phyloP scores from a whole-genome alignment of 2,797 vertebrate species.

The Cuniculus paca region DNA sequence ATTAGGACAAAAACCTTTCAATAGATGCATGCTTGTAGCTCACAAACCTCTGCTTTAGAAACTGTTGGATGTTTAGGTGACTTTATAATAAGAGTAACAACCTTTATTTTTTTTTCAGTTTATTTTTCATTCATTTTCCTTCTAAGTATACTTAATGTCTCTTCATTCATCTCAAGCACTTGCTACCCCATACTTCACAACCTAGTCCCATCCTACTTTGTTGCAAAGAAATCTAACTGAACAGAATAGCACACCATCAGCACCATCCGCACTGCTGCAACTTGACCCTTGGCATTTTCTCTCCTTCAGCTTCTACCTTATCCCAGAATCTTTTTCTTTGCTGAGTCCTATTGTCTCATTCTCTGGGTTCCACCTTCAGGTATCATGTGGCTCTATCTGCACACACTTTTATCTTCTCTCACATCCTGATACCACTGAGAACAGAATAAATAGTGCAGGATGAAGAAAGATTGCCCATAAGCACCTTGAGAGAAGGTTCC shows the following conservation, averaged over 20 bases:
- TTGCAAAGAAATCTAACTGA: background rate
- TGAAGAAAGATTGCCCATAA: background rate
- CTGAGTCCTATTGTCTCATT: background rate
- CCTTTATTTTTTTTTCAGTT: background rate
- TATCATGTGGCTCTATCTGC: too few species aligned
- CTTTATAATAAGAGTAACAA: background rate
- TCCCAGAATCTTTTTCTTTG: background rate
- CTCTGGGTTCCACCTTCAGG: background rate
- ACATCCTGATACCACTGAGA: background rate
- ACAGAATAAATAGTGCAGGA: background rate
- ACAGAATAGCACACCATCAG: background rate
- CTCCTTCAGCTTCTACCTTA: background rate
- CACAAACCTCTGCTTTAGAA: background rate
- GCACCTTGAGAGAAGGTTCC: too few species aligned
- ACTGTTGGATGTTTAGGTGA: background rate
- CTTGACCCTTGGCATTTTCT: background rate
- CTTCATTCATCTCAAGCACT: background rate
- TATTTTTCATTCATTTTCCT: slow-evolving; percentile 36
- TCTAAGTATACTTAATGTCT: background rate
- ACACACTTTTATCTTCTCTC: background rate
- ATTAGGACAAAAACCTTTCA: too few species aligned
- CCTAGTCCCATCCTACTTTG: background rate
- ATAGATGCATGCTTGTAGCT: background rate
- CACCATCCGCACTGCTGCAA: background rate
- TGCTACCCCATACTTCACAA: background rate